These are phyloP conservation scores for Urocolius indicus DNA, from an alignment of 2,113 vertebrate species.

Conservation along the genomic window DNA sequence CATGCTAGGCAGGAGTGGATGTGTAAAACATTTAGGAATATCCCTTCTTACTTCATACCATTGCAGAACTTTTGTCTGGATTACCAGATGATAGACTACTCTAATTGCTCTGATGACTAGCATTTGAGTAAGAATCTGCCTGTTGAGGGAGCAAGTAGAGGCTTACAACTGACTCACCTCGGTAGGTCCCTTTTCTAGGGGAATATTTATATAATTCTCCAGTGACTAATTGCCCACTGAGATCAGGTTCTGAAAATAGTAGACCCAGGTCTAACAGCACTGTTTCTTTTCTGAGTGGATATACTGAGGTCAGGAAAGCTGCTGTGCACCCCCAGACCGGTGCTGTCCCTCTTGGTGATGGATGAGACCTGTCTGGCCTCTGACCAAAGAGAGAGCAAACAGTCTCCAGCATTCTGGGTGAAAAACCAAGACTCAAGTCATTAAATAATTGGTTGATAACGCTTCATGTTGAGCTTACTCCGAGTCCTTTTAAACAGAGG, in stretches of 20 bases:
- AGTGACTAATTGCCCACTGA: constrained; percentile 1
- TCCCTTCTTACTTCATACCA: background rate
- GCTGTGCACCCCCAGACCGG: background rate
- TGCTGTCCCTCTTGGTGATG: background rate
- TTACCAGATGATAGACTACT: background rate
- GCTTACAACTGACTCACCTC: background rate
- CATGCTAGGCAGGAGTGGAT: background rate
- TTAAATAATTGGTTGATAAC: background rate
- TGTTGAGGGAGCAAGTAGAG: background rate
- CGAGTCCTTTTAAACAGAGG: background rate
- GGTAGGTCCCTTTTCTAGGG: background rate
- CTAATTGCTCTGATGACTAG: constrained; percentile 14
- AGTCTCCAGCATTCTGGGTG: background rate
- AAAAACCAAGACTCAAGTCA: background rate
- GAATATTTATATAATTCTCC: background rate
- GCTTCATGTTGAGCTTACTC: background rate
- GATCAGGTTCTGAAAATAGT: background rate
- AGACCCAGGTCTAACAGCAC: background rate
- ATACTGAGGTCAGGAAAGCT: background rate
- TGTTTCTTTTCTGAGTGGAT: background rate
- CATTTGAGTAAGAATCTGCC: constrained; percentile 24
- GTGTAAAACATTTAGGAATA: constrained; percentile 25
- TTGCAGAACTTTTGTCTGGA: background rate
- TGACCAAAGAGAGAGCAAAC: background rate
- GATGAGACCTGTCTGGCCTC: background rate